phyloP scores from a whole-genome alignment of 2,113 vertebrate genomes.

The Aythya baeri region DNA sequence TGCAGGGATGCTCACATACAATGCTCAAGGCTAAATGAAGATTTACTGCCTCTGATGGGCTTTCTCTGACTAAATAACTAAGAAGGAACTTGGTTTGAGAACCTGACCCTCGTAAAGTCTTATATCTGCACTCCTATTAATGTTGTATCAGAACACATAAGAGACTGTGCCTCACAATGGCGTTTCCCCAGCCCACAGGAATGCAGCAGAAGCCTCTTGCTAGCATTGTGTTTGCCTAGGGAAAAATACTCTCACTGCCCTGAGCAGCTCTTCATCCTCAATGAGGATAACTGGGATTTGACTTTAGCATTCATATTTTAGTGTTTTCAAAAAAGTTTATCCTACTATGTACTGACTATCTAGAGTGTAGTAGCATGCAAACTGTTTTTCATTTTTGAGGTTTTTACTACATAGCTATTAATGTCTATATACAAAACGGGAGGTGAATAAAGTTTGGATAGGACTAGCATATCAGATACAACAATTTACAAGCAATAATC shows the following conservation, averaged over 20 bases:
- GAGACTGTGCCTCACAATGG: accelerated
- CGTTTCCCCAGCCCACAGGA: neutral
- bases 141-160: neutral
- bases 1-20: neutral
- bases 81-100: neutral
- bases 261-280: neutral
- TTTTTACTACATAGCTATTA: neutral
- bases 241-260: neutral
- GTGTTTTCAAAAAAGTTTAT: neutral
- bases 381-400: neutral
- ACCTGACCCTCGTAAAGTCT: neutral
- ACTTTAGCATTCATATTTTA: neutral
- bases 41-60: neutral
- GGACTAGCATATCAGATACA: neutral
- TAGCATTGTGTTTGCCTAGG: neutral
- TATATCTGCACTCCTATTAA: neutral
- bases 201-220: neutral
- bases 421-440: accelerated
- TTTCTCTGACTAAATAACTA: neutral
- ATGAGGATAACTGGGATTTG: neutral
- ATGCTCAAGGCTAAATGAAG: neutral
- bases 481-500: neutral
- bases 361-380: neutral
- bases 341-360: neutral
- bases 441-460: neutral